Evolutionary conservation across 2,888 invertebrate species (phyloP), one percentile per base, ranked within the genome.

Genomic region (Tetropium fuscum): DNA sequence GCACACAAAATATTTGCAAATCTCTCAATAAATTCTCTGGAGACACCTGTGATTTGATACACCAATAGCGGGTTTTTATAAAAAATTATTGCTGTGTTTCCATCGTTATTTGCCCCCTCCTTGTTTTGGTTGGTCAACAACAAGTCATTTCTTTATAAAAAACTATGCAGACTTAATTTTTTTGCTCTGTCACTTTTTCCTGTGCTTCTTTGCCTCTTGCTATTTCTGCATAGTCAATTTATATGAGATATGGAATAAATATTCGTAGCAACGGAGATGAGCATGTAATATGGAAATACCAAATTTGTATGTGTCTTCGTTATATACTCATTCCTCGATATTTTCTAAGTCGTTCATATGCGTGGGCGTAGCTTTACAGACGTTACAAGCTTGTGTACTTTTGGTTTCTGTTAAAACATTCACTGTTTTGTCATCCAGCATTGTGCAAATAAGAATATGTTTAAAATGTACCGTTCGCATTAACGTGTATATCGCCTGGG

Each of bases 21-120:
- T 47, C 38, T 45, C 19, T 45, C 22, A 10, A 55, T 25, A 16
- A 55, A 27, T 25, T 48, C 48, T 38, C 32, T 22, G 25, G 41
- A 34, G 10, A 41, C 19, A 8, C 54, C 54, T 40, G 54, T 48
- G 40, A 54, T 59, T 47, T 19, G 15, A 7, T 47, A 47, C 19
- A 47, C 32, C 6, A 27, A 41, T 2, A 8, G 22, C 13, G 54
- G 49, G 13, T 63, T 38, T 7, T 18, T 58, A 22, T n/a, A n/a
- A n/a, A n/a, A n/a, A n/a, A n/a, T n/a, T n/a, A n/a, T n/a, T 8
- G 69, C 63, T 1, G 63, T 69, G 38, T 67, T 69, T 1, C 64
- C 65, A 32, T 69, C 65, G 47, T 65, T 67, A 3, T 30, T 64
- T 64, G 4, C 64, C 68, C 8, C 58, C 60, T 13, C 66, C 64